Evolutionary conservation across 2,797 vertebrate genomes (phyloP).

Genomic region (Sebastes steindachneri): DNA sequence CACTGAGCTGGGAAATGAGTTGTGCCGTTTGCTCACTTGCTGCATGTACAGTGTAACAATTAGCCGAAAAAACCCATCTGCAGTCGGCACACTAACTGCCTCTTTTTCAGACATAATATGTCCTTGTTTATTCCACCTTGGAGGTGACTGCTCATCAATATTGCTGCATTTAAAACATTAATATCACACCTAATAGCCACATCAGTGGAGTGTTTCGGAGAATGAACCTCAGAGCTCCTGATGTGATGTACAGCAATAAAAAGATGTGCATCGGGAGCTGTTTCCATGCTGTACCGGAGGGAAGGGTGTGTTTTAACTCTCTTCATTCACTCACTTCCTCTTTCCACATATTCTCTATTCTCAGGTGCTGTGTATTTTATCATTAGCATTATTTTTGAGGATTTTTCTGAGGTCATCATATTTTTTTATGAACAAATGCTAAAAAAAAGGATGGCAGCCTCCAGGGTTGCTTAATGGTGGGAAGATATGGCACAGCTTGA

Average conservation of each 20-base stretch:
- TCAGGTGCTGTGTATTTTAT: neutral
- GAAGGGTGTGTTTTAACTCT: neutral
- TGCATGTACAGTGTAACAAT: slow-evolving; percentile 55
- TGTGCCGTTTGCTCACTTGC: slow-evolving; percentile 28
- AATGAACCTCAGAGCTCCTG: slow-evolving; percentile 10
- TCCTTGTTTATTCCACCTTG: slow-evolving; percentile 37
- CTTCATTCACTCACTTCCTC: neutral
- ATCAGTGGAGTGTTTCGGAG: slow-evolving; percentile 7
- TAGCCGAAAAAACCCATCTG: slow-evolving; percentile 43
- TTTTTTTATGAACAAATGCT: neutral
- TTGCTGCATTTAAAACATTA: slow-evolving; percentile 34
- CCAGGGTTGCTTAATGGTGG: neutral
- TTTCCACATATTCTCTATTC: neutral
- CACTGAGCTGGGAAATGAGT: slow-evolving; percentile 56
- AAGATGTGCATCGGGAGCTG: neutral
- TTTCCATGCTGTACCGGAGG: neutral
- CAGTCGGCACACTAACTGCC: slow-evolving; percentile 22
- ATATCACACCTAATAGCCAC: slow-evolving; percentile 22
- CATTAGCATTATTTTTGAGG: neutral
- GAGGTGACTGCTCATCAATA: slow-evolving; percentile 37
- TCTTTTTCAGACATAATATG: slow-evolving; percentile 24
- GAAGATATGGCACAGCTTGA: neutral
- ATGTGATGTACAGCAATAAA: slow-evolving; percentile 24
- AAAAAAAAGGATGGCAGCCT: neutral
- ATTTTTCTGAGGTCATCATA: neutral